Evolutionary conservation across 2,888 invertebrate genomes (phyloP).

Genomic region (Crossocerus cetratus): DNA sequence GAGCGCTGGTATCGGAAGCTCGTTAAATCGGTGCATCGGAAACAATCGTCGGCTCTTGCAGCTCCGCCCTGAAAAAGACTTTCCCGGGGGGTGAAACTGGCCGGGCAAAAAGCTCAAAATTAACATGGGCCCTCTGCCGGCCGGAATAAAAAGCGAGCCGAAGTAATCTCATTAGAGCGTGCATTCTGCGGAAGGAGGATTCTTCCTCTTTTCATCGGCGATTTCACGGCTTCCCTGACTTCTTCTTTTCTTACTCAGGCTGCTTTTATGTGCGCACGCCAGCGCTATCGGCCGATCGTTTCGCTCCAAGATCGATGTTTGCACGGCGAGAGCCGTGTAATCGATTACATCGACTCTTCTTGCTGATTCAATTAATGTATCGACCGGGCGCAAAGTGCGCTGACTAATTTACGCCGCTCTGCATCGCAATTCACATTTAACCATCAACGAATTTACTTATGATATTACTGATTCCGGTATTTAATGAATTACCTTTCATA

Average conservation of each 20-base stretch:
- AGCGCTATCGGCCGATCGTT: too few species aligned
- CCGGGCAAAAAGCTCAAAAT: constrained; percentile 28
- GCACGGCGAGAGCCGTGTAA: too few species aligned
- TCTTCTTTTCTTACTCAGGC: not conserved
- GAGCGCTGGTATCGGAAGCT: constrained; percentile 38
- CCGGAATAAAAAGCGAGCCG: constrained; percentile 30
- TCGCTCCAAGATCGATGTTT: too few species aligned
- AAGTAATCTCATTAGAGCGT: constrained; percentile 25
- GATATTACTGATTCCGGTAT: too few species aligned
- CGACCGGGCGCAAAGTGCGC: too few species aligned
- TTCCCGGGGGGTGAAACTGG: constrained; percentile 7
- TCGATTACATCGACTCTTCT: too few species aligned
- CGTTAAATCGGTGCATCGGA: constrained; percentile 46
- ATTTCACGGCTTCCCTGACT: constrained; percentile 20
- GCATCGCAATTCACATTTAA: too few species aligned
- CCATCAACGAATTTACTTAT: too few species aligned
- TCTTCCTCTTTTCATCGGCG: constrained; percentile 2
- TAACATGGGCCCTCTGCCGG: constrained; percentile 17
- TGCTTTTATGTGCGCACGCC: too few species aligned
- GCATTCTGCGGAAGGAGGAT: constrained; percentile 9
- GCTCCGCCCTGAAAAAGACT: constrained; percentile 16
- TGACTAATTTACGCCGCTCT: too few species aligned
- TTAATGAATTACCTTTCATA: too few species aligned
- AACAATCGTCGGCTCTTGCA: constrained; percentile 42
- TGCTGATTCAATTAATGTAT: too few species aligned